phyloP scores from a whole-genome alignment of 2,113 vertebrate species.

The Leucosticte australis region DNA sequence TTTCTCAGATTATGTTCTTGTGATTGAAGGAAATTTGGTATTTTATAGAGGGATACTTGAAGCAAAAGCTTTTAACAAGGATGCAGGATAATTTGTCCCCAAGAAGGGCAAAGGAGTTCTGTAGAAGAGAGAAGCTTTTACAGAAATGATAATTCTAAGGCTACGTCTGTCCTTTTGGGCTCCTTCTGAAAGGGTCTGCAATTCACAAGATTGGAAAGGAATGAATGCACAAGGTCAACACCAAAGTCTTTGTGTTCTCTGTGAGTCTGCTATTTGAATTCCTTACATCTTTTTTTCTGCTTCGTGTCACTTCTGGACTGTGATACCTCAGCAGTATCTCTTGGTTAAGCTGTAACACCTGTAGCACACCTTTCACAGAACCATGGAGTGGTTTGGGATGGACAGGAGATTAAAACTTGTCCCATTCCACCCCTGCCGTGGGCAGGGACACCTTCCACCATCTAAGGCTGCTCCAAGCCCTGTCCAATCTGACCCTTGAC shows the following conservation, averaged over 20 bases:
- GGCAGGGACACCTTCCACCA: neutral
- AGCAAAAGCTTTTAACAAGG: constrained; percentile 5
- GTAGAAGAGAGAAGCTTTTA: neutral
- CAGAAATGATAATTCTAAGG: neutral
- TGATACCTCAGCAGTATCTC: neutral
- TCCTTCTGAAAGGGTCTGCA: neutral
- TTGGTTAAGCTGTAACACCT: neutral
- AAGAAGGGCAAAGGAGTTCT: neutral
- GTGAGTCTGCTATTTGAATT: neutral
- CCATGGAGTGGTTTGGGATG: neutral
- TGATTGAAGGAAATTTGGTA: neutral
- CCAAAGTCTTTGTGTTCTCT: neutral
- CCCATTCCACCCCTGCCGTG: neutral
- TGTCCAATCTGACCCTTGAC: accelerated
- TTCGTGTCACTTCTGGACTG: neutral
- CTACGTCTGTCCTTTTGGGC: neutral
- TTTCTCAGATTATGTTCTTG: neutral
- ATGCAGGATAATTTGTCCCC: neutral
- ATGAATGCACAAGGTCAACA: neutral
- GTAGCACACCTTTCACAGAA: neutral
- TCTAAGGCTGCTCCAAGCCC: neutral
- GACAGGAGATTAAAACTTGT: neutral
- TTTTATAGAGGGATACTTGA: neutral
- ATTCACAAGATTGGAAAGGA: neutral
- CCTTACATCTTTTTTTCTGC: neutral